phyloP scores from a whole-genome alignment of 2,113 vertebrate genomes.

The Scomber colias region DNA sequence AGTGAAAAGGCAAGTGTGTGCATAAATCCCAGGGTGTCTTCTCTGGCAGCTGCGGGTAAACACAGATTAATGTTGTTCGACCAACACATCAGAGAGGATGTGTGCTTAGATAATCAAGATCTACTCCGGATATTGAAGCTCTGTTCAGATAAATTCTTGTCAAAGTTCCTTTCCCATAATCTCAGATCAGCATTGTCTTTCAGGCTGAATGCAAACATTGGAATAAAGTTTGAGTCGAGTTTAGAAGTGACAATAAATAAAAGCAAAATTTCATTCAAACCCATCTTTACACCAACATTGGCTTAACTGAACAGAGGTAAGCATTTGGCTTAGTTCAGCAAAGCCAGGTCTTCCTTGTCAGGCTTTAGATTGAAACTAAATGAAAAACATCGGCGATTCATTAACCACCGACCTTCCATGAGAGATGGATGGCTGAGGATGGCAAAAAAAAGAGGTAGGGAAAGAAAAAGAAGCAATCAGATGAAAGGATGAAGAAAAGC shows the following conservation, averaged over 20 bases:
- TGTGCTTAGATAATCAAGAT: constrained; percentile 63
- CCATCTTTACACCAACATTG: constrained; percentile 21
- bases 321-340: constrained; percentile 65
- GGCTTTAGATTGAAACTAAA: constrained; percentile 62
- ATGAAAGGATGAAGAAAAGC: constrained; percentile 64
- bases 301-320: constrained; percentile 33
- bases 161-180: neutral
- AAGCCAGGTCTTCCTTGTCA: constrained; percentile 46
- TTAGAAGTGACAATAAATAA: neutral
- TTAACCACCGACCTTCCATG: constrained; percentile 54
- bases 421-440: constrained; percentile 59
- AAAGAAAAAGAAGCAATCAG: constrained; percentile 67
- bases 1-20: constrained; percentile 51
- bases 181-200: constrained; percentile 8
- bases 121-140: constrained; percentile 29
- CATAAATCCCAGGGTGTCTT: constrained; percentile 69
- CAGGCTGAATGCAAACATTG: neutral
- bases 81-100: constrained; percentile 46
- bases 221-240: neutral
- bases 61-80: constrained; percentile 74
- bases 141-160: constrained; percentile 30
- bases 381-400: constrained; percentile 71
- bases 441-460: constrained; percentile 46
- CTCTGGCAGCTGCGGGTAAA: constrained; percentile 67
- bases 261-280: constrained; percentile 13